Percentiles rank a stretch among this genome's conserved stretches.
These are phyloP conservation scores for Neodon shergylaensis DNA, from an alignment of 2,113 vertebrate genomes.

Conservation along the genomic window DNA sequence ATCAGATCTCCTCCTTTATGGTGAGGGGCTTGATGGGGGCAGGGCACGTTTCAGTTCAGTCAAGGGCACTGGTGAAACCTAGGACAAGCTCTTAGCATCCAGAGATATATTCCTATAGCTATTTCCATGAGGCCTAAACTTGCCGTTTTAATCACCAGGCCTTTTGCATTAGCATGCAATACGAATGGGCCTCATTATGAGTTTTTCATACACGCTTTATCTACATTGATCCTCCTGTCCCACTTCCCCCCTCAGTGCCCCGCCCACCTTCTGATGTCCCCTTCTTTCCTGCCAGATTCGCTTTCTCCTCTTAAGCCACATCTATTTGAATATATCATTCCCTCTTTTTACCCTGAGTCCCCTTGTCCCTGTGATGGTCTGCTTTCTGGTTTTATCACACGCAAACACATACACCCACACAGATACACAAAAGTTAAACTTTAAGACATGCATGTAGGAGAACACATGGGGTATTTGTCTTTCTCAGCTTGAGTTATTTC, in stretches of 20 bases:
- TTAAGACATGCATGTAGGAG: background rate
- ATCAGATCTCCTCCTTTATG: background rate
- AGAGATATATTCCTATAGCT: slow-evolving; percentile 21
- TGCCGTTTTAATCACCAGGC: background rate
- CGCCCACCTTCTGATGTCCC: background rate
- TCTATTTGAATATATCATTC: background rate
- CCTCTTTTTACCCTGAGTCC: background rate
- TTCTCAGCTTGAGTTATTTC: background rate
- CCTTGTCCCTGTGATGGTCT: background rate
- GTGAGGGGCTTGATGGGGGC: background rate
- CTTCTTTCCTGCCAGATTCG: background rate
- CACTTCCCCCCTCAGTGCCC: background rate
- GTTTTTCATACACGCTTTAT: background rate
- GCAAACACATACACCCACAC: background rate
- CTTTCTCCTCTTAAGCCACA: background rate
- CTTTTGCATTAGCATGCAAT: background rate
- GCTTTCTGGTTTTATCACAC: background rate
- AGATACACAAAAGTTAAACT: background rate
- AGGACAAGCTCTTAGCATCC: background rate
- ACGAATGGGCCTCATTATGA: background rate
- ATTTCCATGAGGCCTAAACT: background rate
- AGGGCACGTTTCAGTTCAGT: background rate
- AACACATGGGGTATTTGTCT: background rate
- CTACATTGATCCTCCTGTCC: background rate
- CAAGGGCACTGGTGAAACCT: background rate